These are phyloP conservation scores for Osmerus eperlanus DNA, from an alignment of 2,113 vertebrate genomes.

Conservation along the genomic window DNA sequence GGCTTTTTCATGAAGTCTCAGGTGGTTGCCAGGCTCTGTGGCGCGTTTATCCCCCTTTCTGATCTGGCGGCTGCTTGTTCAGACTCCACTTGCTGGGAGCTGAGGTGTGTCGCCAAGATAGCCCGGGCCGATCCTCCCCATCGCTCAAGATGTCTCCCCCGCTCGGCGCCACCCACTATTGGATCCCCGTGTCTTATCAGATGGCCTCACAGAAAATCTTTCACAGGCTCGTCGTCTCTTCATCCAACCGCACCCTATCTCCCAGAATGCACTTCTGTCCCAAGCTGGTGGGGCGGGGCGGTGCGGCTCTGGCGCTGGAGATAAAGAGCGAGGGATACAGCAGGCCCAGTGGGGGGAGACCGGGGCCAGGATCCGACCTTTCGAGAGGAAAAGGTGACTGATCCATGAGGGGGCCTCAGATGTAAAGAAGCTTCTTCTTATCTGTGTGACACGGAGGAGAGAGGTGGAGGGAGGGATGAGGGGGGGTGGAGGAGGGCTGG, in stretches of 20 bases:
- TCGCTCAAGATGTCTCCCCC: slow-evolving; percentile 15
- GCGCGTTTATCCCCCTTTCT: slow-evolving; percentile 31
- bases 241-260: slow-evolving; percentile 21
- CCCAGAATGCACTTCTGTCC: slow-evolving; percentile 6
- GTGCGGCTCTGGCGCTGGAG: slow-evolving; percentile 38
- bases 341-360: slow-evolving; percentile 47
- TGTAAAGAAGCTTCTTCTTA: slow-evolving; percentile 57
- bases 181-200: slow-evolving; percentile 47
- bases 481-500: slow-evolving; percentile 19
- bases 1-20: slow-evolving; percentile 10
- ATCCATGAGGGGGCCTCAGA: slow-evolving; percentile 41
- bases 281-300: slow-evolving; percentile 22
- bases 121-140: slow-evolving; percentile 19
- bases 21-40: slow-evolving; percentile 26
- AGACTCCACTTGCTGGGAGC: background rate
- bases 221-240: background rate
- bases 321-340: slow-evolving; percentile 55
- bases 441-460: slow-evolving; percentile 40
- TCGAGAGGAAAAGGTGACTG: slow-evolving; percentile 55
- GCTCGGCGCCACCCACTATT: slow-evolving; percentile 18
- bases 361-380: slow-evolving; percentile 53
- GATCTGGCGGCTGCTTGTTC: slow-evolving; percentile 20
- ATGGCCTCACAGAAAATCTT: slow-evolving; percentile 18
- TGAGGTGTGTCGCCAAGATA: slow-evolving; percentile 35
- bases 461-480: background rate